Evolutionary conservation across 2,113 vertebrate species (phyloP).

Genomic region (Orycteropus afer): DNA sequence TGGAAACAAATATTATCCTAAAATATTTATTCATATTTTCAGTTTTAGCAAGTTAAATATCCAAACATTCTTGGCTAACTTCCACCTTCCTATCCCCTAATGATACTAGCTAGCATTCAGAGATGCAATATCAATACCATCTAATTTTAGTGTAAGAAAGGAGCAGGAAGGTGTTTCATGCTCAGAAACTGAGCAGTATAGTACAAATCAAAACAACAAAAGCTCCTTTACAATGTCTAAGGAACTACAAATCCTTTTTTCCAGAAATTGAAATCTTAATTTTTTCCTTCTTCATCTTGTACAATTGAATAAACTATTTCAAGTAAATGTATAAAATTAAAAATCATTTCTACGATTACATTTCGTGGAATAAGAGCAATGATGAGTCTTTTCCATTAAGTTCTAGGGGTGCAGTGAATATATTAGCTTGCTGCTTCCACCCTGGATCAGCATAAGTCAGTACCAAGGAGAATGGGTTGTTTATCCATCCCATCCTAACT

Average conservation of each 20-base stretch:
- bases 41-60: background rate
- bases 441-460: background rate
- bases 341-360: constrained; percentile 57
- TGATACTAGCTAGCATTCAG: background rate
- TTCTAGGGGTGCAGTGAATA: constrained; percentile 58
- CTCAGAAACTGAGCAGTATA: background rate
- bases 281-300: constrained; percentile 68
- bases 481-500: constrained; percentile 50
- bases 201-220: background rate
- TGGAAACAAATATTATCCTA: background rate
- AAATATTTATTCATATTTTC: background rate
- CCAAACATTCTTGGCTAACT: background rate
- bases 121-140: background rate
- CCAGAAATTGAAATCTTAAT: background rate
- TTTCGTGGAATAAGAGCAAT: constrained; percentile 11
- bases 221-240: background rate
- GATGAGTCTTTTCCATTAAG: constrained; percentile 62
- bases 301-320: constrained; percentile 58
- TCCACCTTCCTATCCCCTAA: background rate
- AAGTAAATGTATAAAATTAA: constrained; percentile 57
- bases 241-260: background rate
- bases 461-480: background rate
- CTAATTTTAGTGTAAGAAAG: background rate
- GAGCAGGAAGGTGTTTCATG: background rate
- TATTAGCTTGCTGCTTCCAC: constrained; percentile 10